Percentiles rank a stretch among this genome's conserved stretches.
phyloP scores from a whole-genome alignment of 2,113 vertebrate species.

The Jacana jacana region DNA sequence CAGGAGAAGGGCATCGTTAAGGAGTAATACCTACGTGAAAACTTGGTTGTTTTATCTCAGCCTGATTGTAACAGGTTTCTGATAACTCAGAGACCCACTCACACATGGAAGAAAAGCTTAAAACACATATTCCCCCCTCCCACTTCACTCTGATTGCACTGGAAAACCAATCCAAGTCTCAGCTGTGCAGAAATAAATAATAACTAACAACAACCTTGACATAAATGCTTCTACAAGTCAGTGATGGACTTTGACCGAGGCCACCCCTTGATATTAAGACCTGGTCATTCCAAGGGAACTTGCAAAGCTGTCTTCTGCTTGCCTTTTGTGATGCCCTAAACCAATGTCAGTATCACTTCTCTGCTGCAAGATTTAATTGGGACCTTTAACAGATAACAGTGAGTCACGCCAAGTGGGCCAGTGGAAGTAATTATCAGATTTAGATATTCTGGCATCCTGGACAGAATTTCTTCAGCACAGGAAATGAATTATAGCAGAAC shows the following conservation, averaged over 20 bases:
- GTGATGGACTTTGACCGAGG: background rate
- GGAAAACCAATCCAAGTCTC: background rate
- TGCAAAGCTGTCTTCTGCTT: background rate
- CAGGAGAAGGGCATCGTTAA: background rate
- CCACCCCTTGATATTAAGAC: background rate
- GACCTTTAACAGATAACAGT: background rate
- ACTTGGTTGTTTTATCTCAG: background rate
- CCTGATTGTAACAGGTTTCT: background rate
- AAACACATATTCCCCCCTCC: background rate
- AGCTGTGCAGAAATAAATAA: background rate
- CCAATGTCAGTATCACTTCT: background rate
- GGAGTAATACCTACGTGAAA: constrained; percentile 17
- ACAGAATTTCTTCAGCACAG: constrained; percentile 21
- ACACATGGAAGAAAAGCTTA: background rate
- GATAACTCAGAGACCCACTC: background rate
- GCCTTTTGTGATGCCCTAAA: background rate
- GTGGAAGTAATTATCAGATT: constrained; percentile 57
- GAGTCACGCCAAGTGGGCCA: constrained; percentile 23
- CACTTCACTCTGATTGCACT: background rate
- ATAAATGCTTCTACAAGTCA: background rate
- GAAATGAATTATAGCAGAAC: constrained; percentile 57
- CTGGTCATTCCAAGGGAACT: background rate
- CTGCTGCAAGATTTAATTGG: background rate
- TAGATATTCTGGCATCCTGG: constrained; percentile 33
- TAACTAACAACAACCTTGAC: background rate